These are phyloP conservation scores for Masnerella sp. DNA, from an alignment of 2,888 invertebrate species.

Conservation along the genomic window DNA sequence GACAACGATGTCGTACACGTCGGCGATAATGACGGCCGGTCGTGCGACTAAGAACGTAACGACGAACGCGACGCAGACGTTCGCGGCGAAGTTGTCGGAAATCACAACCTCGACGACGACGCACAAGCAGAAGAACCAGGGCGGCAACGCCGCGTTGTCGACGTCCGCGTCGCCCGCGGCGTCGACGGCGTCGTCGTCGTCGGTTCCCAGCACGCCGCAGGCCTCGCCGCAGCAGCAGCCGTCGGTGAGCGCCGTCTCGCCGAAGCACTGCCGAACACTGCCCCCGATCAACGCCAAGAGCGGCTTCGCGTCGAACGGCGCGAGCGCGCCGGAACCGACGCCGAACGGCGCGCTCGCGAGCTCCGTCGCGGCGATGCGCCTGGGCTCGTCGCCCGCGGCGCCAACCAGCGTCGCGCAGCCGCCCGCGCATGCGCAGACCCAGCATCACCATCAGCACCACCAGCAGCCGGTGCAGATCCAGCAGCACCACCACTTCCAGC, in stretches of 20 bases:
- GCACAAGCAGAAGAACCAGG: slow-evolving; percentile 67
- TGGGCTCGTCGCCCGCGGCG: slow-evolving; percentile 70
- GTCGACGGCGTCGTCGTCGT: slow-evolving; percentile 66
- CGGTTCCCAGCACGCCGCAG: slow-evolving; percentile 68
- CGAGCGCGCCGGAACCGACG: slow-evolving; percentile 63
- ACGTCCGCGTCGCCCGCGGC: slow-evolving; percentile 28
- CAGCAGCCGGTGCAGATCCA: slow-evolving; percentile 65
- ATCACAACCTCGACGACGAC: slow-evolving; percentile 73
- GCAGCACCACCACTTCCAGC: slow-evolving; percentile 60
- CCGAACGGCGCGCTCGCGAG: slow-evolving; percentile 62
- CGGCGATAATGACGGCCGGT: slow-evolving; percentile 80
- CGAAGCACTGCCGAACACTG: slow-evolving; percentile 76
- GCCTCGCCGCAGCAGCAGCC: slow-evolving; percentile 56
- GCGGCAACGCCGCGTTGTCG: too few species aligned
- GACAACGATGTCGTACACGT: slow-evolving; percentile 81
- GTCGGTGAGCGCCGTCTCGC: slow-evolving; percentile 71
- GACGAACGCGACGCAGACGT: slow-evolving; percentile 83
- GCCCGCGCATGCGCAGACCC: slow-evolving; percentile 67
- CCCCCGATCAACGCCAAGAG: slow-evolving; percentile 68
- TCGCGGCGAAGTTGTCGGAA: slow-evolving; percentile 86
- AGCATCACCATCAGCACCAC: slow-evolving; percentile 61
- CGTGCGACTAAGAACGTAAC: slow-evolving; percentile 77
- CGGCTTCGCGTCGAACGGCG: slow-evolving; percentile 66
- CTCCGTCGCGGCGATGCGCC: slow-evolving; percentile 67
- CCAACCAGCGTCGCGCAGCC: slow-evolving; percentile 46